phyloP scores from a whole-genome alignment of 1,140 invertebrate species.

The Mercenaria mercenaria region DNA sequence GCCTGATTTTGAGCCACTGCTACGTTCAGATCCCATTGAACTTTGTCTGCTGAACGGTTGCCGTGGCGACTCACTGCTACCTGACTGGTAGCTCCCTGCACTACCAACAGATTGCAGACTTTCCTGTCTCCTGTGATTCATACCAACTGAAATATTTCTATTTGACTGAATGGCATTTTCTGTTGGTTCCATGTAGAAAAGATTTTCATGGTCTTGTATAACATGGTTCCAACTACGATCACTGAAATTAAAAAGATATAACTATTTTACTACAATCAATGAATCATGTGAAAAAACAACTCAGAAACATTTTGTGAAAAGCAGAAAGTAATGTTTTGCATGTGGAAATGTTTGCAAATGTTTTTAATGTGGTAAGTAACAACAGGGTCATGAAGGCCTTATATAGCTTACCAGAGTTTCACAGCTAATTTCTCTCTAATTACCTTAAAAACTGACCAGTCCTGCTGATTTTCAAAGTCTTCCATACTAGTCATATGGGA shows the following conservation, averaged over 20 bases:
- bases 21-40: constrained; percentile 12
- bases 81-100: constrained; percentile 44
- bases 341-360: too few species aligned
- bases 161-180: not conserved
- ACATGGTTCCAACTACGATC: constrained; percentile 45
- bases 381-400: too few species aligned
- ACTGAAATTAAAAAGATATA: not conserved
- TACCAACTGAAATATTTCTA: not conserved
- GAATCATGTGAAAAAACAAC: too few species aligned
- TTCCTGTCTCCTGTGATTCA: constrained; percentile 41
- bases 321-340: too few species aligned
- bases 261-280: not conserved
- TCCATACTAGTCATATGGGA: too few species aligned
- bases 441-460: too few species aligned
- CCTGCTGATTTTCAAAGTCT: too few species aligned
- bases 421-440: too few species aligned
- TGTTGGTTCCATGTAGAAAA: constrained; percentile 49
- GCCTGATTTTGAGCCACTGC: not conserved
- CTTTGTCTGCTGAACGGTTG: constrained; percentile 29
- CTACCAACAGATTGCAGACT: constrained; percentile 49
- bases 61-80: constrained; percentile 55
- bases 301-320: too few species aligned
- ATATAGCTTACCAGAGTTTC: too few species aligned
- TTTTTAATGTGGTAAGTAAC: too few species aligned
- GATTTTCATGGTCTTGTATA: constrained; percentile 54